Evolutionary conservation across 2,888 invertebrate genomes (phyloP).

Genomic region (Ophion obscuratus): DNA sequence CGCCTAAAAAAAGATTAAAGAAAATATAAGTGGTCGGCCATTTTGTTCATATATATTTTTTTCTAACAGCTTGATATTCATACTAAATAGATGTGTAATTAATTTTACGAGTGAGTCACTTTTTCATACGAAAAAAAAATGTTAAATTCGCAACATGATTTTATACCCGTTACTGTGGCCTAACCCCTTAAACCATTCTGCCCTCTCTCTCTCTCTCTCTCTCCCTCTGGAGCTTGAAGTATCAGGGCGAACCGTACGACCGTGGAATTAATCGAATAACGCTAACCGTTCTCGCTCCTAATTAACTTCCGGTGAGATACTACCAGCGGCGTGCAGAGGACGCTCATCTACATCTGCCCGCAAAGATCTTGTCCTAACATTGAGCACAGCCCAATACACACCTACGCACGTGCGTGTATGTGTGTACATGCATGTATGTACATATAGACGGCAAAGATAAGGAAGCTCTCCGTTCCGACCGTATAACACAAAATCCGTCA

Average conservation of each 20-base stretch:
- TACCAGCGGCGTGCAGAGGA: slow-evolving; percentile 1
- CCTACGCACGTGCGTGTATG: neutral
- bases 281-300: slow-evolving; percentile 68
- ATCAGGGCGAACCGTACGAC: slow-evolving; percentile 55
- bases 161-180: too few species aligned
- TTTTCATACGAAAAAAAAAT: too few species aligned
- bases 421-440: neutral
- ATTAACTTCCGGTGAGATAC: slow-evolving; percentile 69
- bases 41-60: too few species aligned
- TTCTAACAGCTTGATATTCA: too few species aligned
- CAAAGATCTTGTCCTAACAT: slow-evolving; percentile 39
- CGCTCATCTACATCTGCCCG: slow-evolving; percentile 53
- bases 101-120: too few species aligned
- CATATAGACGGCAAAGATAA: neutral
- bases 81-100: too few species aligned
- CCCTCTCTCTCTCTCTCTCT: neutral
- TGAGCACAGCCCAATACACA: neutral
- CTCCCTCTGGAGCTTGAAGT: slow-evolving; percentile 32
- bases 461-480: slow-evolving; percentile 31
- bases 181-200: slow-evolving; percentile 3
- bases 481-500: slow-evolving; percentile 33
- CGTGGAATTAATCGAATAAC: slow-evolving; percentile 71
- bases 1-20: too few species aligned
- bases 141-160: too few species aligned
- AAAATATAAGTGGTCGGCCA: too few species aligned